phyloP scores from a whole-genome alignment of 2,888 invertebrate species.

The Balanococcus diminutus region DNA sequence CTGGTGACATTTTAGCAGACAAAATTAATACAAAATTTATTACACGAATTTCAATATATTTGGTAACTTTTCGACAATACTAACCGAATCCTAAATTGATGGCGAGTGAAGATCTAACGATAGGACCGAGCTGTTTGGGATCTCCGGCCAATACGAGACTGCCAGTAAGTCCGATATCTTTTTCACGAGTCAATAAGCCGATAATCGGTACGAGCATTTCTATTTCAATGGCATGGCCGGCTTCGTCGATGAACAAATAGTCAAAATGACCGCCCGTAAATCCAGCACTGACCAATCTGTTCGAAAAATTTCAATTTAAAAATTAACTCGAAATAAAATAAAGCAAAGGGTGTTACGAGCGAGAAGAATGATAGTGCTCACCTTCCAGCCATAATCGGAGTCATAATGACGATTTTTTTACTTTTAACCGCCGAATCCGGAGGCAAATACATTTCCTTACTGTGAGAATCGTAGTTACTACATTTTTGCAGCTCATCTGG shows the following conservation, averaged over 20 bases:
- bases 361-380: slow-evolving; percentile 57
- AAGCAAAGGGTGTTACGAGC: background rate
- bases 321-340: background rate
- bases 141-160: slow-evolving; percentile 75
- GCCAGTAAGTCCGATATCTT: slow-evolving; percentile 58
- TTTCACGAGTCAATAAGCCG: slow-evolving; percentile 60
- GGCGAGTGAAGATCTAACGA: slow-evolving; percentile 63
- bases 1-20: slow-evolving; percentile 60
- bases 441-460: slow-evolving; percentile 62
- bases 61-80: background rate
- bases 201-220: slow-evolving; percentile 69
- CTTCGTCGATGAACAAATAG: slow-evolving; percentile 78
- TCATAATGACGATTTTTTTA: slow-evolving; percentile 70
- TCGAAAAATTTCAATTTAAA: background rate
- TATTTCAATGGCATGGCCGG: slow-evolving; percentile 75
- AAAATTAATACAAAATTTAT: background rate
- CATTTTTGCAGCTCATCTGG: slow-evolving; percentile 35
- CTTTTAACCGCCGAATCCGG: slow-evolving; percentile 63
- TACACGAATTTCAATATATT: background rate
- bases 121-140: slow-evolving; percentile 75
- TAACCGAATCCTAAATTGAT: slow-evolving; percentile 62
- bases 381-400: slow-evolving; percentile 67
- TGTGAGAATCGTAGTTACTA: slow-evolving; percentile 60
- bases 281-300: slow-evolving; percentile 35
- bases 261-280: slow-evolving; percentile 63